These are phyloP conservation scores for Pinna nobilis DNA, from an alignment of 1,140 invertebrate species.

Conservation along the genomic window DNA sequence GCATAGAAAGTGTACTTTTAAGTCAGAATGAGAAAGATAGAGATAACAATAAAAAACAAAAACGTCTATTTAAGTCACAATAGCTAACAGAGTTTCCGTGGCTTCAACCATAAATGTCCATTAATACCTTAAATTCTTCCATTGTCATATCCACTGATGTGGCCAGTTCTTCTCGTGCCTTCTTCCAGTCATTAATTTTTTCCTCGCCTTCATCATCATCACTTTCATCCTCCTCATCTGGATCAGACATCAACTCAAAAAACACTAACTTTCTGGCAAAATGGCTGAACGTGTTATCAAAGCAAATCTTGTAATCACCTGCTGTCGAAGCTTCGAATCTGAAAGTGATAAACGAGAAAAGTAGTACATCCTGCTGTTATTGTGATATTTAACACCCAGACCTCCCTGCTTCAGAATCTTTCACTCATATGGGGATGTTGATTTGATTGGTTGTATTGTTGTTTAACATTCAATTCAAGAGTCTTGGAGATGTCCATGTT, in stretches of 20 bases:
- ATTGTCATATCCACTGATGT: conserved; percentile 79
- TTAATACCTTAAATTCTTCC: conserved; percentile 79
- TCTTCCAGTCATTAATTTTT: conserved; percentile 78
- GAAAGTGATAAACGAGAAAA: conserved; percentile 46
- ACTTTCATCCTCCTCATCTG: conserved; percentile 79
- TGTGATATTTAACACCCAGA: conserved; percentile 83
- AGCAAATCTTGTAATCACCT: conserved; percentile 87
- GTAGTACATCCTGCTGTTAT: conserved; percentile 63
- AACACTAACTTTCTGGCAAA: conserved; percentile 88
- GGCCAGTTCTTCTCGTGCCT: conserved; percentile 78
- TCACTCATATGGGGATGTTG: conserved; percentile 80
- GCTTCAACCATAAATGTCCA: too few relatives aligned
- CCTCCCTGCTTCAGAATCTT: conserved; percentile 82
- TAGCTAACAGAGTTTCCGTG: too few relatives aligned
- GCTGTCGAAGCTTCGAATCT: conserved; percentile 73
- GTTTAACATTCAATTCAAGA: too few relatives aligned
- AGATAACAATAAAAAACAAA: too few relatives aligned
- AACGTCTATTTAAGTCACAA: too few relatives aligned
- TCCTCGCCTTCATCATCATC: conserved; percentile 79
- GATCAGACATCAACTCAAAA: conserved; percentile 85
- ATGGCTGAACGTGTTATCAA: conserved; percentile 88
- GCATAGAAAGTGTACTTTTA: too few relatives aligned
- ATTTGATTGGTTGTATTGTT: too few relatives aligned
- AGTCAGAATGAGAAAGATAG: too few relatives aligned
- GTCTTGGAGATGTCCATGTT: too few relatives aligned